Evolutionary conservation across 2,113 vertebrate species (phyloP), one percentile per base, ranked within the genome.

Genomic region (Ondatra zibethicus): DNA sequence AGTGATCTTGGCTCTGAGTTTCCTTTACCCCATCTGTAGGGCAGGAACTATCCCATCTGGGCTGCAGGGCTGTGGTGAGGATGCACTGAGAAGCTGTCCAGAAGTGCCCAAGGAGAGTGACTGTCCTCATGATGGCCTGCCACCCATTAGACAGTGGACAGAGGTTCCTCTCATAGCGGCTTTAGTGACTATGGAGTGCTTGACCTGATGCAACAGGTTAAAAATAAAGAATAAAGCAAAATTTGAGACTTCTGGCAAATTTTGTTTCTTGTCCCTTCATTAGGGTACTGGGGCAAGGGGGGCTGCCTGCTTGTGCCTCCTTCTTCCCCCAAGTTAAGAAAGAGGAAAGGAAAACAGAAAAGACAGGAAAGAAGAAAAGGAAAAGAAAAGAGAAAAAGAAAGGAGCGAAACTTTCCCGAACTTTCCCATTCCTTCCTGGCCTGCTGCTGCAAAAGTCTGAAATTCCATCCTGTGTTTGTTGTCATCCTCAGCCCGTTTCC

Each of bases 381-480:
- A 80, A 77, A 92, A 91, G 58, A 50, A 70, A 91, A 81, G 75
- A 94, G 72, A 52, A 50, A 75, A 75, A 86, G 92, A 73, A 42
- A 72, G 39, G 47, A 85, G 39, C 42, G 45, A 73, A 95, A 78
- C 95, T 96, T 94, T 92, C 84, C 97, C 92, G 36, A 98, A 96
- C 96, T 96, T 97, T 98, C 98, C 97, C 96, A 96, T 96, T 97
- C 96, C 97, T 94, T 95, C 36, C 21, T 39, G 96, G 97, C 96
- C 97, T 97, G 97, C 97, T 97, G 93, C 70, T 97, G 93, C 70
- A 45, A 94, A 94, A 97, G 0, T 80, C 97, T 97, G 96, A 98
- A 97, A 98, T 98, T 98, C 98, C 96, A 97, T 92, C 97, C 93
- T 63, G 76, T 98, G 98, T 98, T 98, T 98, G 98, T 98, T 98